Conservation (phyloP, 1,140 invertebrate species). For the Probaryconus sp. region DNA sequence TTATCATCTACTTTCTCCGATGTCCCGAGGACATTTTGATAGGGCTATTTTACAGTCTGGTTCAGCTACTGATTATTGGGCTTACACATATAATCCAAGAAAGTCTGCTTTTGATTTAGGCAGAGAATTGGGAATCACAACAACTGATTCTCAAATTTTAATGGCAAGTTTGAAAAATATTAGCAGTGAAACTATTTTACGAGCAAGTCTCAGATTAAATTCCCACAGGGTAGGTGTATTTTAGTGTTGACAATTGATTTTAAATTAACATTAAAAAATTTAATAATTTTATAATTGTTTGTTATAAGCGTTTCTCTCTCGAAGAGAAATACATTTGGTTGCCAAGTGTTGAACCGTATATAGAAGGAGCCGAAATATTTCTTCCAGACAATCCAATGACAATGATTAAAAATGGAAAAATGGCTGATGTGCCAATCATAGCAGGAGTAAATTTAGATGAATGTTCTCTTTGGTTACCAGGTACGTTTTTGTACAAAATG, state of each 20-base stretch:
- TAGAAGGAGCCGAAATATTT: slow-evolving; percentile 79
- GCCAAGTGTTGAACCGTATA: slow-evolving; percentile 81
- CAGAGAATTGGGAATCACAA: slow-evolving; percentile 78
- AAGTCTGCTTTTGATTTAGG: slow-evolving; percentile 83
- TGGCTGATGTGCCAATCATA: slow-evolving; percentile 81
- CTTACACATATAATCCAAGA: slow-evolving; percentile 80
- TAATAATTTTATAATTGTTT: too few relatives aligned
- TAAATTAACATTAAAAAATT: too few relatives aligned
- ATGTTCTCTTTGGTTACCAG: slow-evolving; percentile 68
- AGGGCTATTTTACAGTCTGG: slow-evolving; percentile 87
- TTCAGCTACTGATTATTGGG: slow-evolving; percentile 86
- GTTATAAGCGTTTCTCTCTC: slow-evolving; percentile 64
- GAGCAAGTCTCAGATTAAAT: slow-evolving; percentile 69
- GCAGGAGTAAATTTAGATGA: slow-evolving; percentile 83
- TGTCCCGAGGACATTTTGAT: slow-evolving; percentile 81
- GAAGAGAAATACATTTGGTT: slow-evolving; percentile 78
- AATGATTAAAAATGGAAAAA: slow-evolving; percentile 76
- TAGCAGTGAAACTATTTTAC: slow-evolving; percentile 79
- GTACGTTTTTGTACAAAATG: too few relatives aligned
- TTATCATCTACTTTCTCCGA: slow-evolving; percentile 52
- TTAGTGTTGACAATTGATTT: too few relatives aligned
- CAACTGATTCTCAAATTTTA: slow-evolving; percentile 78
- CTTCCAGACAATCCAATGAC: slow-evolving; percentile 80
- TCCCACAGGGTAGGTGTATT: slow-evolving; percentile 63
- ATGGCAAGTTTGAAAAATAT: slow-evolving; percentile 81